Conservation (phyloP, 2,113 vertebrate species). For the Hemibagrus wyckioides region DNA sequence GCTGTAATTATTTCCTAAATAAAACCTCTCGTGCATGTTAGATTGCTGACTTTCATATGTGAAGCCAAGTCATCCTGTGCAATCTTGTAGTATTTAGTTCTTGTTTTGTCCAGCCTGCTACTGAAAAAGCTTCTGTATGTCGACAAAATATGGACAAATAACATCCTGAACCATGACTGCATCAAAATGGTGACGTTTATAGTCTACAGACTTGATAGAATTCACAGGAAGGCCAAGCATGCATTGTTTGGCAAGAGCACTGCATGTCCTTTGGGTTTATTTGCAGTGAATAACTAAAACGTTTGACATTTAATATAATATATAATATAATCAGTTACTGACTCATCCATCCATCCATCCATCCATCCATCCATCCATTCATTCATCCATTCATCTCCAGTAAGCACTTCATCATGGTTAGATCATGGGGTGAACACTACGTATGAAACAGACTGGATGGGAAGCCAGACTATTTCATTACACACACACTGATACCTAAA, state of each 20-base stretch:
- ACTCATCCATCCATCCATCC: neutral
- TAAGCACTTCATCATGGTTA: neutral
- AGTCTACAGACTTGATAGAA: neutral
- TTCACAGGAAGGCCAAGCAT: neutral
- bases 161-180: neutral
- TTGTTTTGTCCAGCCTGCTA: neutral
- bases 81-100: neutral
- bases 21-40: neutral
- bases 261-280: neutral
- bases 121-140: neutral
- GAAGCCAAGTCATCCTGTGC: slow-evolving; percentile 28
- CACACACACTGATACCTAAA: neutral
- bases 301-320: neutral
- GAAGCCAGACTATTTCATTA: neutral
- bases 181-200: too few species aligned
- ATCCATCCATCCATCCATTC: neutral
- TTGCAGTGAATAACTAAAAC: neutral
- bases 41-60: neutral
- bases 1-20: neutral
- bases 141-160: neutral
- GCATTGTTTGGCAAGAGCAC: neutral
- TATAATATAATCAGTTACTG: too few species aligned
- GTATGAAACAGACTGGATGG: neutral
- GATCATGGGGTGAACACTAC: neutral
- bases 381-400: neutral